phyloP scores from a whole-genome alignment of 2,888 invertebrate genomes.

The Dioctria rufipes region DNA sequence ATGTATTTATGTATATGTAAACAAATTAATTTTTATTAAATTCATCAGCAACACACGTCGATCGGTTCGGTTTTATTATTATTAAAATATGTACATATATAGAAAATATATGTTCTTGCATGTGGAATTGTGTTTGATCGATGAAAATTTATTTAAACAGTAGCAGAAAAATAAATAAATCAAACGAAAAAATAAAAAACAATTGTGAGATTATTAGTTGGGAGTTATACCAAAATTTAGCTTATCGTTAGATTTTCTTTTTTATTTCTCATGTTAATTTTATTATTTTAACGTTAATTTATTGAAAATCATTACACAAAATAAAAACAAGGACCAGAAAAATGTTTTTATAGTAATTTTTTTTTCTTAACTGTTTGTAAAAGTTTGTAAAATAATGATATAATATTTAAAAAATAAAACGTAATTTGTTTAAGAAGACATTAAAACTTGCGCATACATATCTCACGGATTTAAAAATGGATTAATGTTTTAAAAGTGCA shows the following conservation, averaged over 20 bases:
- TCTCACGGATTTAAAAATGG: not conserved
- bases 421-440: conserved; percentile 2
- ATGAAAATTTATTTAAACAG: conserved; percentile 49
- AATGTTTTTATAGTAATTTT: not conserved
- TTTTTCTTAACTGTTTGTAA: not conserved
- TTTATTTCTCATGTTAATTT: not conserved
- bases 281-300: not conserved
- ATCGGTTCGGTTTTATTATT: conserved; percentile 16
- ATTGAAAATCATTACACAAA: not conserved
- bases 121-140: conserved; percentile 42
- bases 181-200: conserved; percentile 28
- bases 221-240: no score
- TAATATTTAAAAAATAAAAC: conserved; percentile 6
- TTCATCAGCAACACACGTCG: not conserved
- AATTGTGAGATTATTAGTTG: not conserved
- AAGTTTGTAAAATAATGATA: not conserved
- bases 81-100: not conserved
- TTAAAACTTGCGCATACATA: conserved; percentile 45
- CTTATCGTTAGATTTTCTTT: no score
- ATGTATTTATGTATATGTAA: not conserved
- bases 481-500: no score
- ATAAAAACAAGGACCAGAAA: not conserved
- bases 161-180: conserved; percentile 7
- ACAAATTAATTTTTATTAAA: not conserved
- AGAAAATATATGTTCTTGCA: not conserved